Percentiles rank a stretch among this genome's conserved stretches.
Conservation (phyloP, 2,888 invertebrate species). For the Eupsilia transversa region DNA sequence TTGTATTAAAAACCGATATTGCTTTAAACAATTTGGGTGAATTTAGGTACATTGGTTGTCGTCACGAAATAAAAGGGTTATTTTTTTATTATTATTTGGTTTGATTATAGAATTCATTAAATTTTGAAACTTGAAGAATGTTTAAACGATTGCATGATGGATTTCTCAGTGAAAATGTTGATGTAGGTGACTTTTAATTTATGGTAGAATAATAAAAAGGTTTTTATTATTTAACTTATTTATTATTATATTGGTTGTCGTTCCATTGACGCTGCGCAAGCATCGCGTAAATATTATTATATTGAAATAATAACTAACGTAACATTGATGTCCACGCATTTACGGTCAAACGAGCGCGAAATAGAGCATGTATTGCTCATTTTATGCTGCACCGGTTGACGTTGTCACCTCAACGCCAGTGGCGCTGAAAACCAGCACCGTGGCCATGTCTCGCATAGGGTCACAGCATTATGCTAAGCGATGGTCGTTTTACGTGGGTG, state of each 20-base stretch:
- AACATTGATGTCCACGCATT: neutral
- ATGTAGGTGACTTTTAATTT: too few species aligned
- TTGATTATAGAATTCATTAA: neutral
- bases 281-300: neutral
- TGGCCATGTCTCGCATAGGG: neutral
- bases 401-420: neutral
- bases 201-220: too few species aligned
- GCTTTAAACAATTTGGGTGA: neutral
- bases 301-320: neutral
- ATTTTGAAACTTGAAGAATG: too few species aligned
- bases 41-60: neutral
- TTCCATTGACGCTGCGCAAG: neutral
- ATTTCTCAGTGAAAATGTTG: too few species aligned
- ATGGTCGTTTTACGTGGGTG: neutral
- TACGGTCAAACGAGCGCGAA: neutral
- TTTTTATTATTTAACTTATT: too few species aligned
- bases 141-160: too few species aligned
- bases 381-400: neutral
- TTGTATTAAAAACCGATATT: neutral
- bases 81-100: neutral
- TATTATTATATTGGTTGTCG: too few species aligned
- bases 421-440: neutral
- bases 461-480: neutral
- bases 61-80: neutral
- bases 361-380: neutral